These are phyloP conservation scores for Diabrotica balteata DNA, from an alignment of 2,888 invertebrate species.

Conservation along the genomic window DNA sequence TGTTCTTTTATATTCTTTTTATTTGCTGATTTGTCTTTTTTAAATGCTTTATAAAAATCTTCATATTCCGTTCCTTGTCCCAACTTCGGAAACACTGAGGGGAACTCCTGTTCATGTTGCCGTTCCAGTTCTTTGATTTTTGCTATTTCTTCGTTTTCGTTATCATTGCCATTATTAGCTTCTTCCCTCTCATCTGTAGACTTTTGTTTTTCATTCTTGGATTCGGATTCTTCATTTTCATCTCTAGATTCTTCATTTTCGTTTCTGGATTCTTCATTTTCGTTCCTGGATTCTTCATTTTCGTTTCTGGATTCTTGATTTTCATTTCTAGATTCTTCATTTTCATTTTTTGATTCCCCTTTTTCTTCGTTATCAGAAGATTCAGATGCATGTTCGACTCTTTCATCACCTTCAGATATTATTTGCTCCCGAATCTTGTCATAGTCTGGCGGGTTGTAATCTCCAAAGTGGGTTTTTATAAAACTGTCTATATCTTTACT, in stretches of 20 bases:
- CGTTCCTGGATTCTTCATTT: slow-evolving; percentile 31
- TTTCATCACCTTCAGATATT: slow-evolving; percentile 28
- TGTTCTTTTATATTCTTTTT: slow-evolving; percentile 10
- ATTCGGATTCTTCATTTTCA: slow-evolving; percentile 34
- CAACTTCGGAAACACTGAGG: slow-evolving; percentile 33
- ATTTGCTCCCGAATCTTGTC: slow-evolving; percentile 34
- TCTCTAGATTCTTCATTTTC: slow-evolving; percentile 29
- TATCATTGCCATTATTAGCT: slow-evolving; percentile 11
- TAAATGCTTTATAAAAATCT: slow-evolving; percentile 31
- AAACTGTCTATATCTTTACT: slow-evolving; percentile 35
- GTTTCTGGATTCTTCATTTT: slow-evolving; percentile 10
- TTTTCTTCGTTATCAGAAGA: slow-evolving; percentile 21
- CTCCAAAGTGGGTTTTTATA: slow-evolving; percentile 35
- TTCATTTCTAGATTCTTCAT: slow-evolving; percentile 29
- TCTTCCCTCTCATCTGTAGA: slow-evolving; percentile 26
- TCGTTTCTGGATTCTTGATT: slow-evolving; percentile 33
- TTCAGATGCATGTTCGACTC: slow-evolving; percentile 16
- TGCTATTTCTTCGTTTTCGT: slow-evolving; percentile 10
- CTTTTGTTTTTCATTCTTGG: slow-evolving; percentile 34
- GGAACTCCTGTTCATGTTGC: slow-evolving; percentile 32
- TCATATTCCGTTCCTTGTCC: slow-evolving; percentile 35
- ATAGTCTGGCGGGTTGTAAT: slow-evolving; percentile 24
- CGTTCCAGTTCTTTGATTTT: slow-evolving; percentile 29
- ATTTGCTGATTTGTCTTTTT: slow-evolving; percentile 1
- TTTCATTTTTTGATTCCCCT: slow-evolving; percentile 5